Evolutionary conservation across 2,888 invertebrate species (phyloP), one percentile per base, ranked within the genome.

Genomic region (Allolobophora icterica): DNA sequence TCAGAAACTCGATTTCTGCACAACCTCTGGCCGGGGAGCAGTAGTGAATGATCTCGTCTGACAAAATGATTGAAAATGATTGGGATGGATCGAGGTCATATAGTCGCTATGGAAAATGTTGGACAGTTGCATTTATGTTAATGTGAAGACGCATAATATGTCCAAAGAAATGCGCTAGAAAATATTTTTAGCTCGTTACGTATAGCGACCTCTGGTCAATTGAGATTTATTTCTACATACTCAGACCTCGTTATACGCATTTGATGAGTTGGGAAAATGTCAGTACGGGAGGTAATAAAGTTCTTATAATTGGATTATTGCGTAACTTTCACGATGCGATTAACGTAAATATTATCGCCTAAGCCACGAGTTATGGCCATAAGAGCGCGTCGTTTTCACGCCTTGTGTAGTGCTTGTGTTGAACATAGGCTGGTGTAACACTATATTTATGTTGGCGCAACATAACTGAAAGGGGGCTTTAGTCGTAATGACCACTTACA

Each of bases 221-320:
- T n/a, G 71, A n/a, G 71, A 71, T n/a, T 71, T 71, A 71, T 30
- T 6, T 71, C 71, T n/a, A 71, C 71, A 52, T 52, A 71, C 71
- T 71, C 71, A 71, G 71, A 71, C 71, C 71, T 71, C 71, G 71
- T 71, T 71, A n/a, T 71, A 71, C 71, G 71, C 71, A 71, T 71
- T 71, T 71, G 30, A 71, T 71, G 71, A 71, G 30, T 71, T 71
- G 71, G 71, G 71, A 71, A 71, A 71, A 71, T 71, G 71, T 71
- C 71, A 30, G 30, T 71, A 6, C 71, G 30, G 71, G 71, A 71
- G 71, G 71, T 71, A 71, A 30, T 71, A 71, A 71, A 71, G 71
- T 71, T 71, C 71, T 71, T n/a, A 71, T 30, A 71, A 71, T 71
- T 71, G 8, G 30, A 71, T n/a, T 71, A 30, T n/a, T 71, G 71